Evolutionary conservation across 2,888 invertebrate species (phyloP).

Genomic region (Onthophagus sagittarius): DNA sequence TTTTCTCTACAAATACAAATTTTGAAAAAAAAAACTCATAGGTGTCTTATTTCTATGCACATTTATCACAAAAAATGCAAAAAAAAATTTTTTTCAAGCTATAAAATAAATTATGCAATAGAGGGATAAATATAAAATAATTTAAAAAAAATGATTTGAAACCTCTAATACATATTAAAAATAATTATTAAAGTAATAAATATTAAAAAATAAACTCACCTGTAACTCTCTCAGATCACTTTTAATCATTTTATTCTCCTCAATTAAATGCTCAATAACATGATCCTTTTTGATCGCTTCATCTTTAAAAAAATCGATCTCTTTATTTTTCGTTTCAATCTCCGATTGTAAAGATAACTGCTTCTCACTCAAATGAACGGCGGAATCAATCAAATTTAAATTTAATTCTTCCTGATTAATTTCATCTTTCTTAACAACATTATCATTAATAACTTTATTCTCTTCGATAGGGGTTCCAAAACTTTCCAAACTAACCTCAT

Average conservation of each 20-base stretch:
- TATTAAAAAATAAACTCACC: conserved; percentile 38
- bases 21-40: too few species aligned
- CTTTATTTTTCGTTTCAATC: conserved; percentile 15
- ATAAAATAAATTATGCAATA: too few species aligned
- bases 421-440: neutral
- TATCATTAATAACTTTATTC: neutral
- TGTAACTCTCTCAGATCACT: conserved; percentile 42
- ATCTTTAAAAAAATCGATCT: conserved; percentile 25
- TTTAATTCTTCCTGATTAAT: neutral
- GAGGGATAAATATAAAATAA: too few species aligned
- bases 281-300: conserved; percentile 37
- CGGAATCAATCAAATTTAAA: neutral
- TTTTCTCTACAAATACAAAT: too few species aligned
- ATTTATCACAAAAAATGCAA: neutral
- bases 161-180: too few species aligned
- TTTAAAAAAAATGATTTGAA: too few species aligned
- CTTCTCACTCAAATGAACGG: neutral
- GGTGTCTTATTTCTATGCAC: too few species aligned
- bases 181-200: neutral
- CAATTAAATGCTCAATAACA: conserved; percentile 42
- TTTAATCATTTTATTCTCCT: conserved; percentile 44
- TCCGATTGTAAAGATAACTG: neutral
- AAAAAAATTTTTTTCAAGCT: too few species aligned
- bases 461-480: conserved; percentile 8
- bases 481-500: conserved; percentile 6